phyloP scores from a whole-genome alignment of 1,140 invertebrate genomes.

The Drosophila pectinifera region DNA sequence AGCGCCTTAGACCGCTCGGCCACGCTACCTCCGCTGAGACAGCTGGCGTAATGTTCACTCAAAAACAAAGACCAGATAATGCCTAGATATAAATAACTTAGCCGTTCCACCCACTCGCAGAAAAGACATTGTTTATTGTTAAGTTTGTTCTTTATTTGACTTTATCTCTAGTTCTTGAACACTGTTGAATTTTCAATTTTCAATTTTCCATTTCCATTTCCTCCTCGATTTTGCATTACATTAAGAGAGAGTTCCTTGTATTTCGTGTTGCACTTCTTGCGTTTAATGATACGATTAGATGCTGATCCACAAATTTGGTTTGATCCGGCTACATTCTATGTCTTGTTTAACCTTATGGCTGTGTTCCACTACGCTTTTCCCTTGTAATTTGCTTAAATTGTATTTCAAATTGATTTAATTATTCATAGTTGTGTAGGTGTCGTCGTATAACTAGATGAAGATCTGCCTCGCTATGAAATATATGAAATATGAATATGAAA shows the following conservation, averaged over 20 bases:
- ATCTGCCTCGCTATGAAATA: slow-evolving; percentile 56
- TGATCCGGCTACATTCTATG: slow-evolving; percentile 32
- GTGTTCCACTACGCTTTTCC: slow-evolving; percentile 65
- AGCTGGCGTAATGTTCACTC: neutral
- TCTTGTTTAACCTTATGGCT: slow-evolving; percentile 28
- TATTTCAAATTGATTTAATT: slow-evolving; percentile 66
- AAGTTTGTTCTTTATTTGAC: slow-evolving; percentile 76
- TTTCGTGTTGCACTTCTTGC: slow-evolving; percentile 28
- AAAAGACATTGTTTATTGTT: slow-evolving; percentile 31
- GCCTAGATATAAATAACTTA: neutral
- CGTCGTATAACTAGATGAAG: slow-evolving; percentile 56
- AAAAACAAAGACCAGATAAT: neutral
- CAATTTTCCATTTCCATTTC: too few species aligned
- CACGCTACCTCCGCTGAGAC: slow-evolving; percentile 91
- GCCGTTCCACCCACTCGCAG: neutral
- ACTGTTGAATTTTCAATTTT: slow-evolving; percentile 44
- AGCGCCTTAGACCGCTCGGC: slow-evolving; percentile 99
- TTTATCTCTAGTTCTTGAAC: slow-evolving; percentile 78
- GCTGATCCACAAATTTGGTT: slow-evolving; percentile 56
- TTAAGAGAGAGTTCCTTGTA: slow-evolving; percentile 63
- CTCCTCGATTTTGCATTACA: slow-evolving; percentile 49
- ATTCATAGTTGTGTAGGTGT: slow-evolving; percentile 41
- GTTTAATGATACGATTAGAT: slow-evolving; percentile 54
- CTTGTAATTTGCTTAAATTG: slow-evolving; percentile 76
- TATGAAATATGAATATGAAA: slow-evolving; percentile 75